phyloP scores from a whole-genome alignment of 2,797 vertebrate genomes.

The Anomalospiza imberbis region DNA sequence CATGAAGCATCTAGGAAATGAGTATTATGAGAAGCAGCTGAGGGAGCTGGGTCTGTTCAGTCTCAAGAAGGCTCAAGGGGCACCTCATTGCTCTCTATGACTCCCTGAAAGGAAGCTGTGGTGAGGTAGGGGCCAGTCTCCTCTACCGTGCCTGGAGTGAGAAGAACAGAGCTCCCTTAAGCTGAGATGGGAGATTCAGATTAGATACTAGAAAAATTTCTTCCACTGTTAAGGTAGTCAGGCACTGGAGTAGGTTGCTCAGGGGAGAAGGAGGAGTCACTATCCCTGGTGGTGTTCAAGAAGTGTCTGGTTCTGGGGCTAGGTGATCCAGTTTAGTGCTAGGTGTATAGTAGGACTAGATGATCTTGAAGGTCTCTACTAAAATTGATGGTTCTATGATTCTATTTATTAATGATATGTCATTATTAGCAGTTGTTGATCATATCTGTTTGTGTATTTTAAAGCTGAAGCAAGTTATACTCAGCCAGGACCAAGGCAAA shows the following conservation, averaged over 20 bases:
- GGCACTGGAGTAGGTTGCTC: neutral
- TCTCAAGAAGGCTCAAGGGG: neutral
- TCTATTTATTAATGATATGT: neutral
- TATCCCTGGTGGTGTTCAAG: neutral
- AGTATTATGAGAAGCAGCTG: neutral
- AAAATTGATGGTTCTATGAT: neutral
- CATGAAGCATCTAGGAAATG: neutral
- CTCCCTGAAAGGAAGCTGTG: neutral
- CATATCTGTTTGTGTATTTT: neutral
- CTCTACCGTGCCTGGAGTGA: neutral
- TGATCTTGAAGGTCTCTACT: neutral
- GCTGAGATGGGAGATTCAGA: neutral
- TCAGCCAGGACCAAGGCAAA: neutral
- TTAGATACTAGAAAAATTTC: neutral
- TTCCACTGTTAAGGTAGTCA: neutral
- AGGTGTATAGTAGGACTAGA: fast-evolving
- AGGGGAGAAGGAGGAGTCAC: neutral
- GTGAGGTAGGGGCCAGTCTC: neutral
- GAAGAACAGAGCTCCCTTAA: neutral
- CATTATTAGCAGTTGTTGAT: neutral
- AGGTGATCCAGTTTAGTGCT: neutral
- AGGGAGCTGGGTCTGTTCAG: neutral
- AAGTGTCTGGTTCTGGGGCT: neutral
- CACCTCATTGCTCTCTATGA: fast-evolving
- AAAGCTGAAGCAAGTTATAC: neutral